Conservation (phyloP, 1,140 invertebrate species). For the Paraescarpia echinospica region DNA sequence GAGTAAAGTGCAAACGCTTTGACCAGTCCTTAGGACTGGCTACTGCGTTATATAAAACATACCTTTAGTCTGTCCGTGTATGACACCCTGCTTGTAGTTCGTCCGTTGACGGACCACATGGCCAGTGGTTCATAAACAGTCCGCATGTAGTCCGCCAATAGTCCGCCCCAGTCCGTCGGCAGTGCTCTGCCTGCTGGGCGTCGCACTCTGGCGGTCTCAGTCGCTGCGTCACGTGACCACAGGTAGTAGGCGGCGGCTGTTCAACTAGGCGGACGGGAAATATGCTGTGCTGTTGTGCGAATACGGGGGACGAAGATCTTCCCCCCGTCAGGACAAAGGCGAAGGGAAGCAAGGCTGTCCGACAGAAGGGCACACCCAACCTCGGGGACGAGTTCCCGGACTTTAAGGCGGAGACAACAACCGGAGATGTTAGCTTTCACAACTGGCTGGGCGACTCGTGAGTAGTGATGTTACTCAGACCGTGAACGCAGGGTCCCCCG, state of each 20-base stretch:
- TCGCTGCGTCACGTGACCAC: background rate
- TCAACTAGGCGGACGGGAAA: background rate
- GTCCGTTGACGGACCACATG: no score
- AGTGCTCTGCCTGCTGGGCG: background rate
- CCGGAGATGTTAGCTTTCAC: slow-evolving; percentile 76
- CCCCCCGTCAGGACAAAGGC: background rate
- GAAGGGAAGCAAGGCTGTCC: background rate
- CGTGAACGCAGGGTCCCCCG: background rate
- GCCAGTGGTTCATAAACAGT: no score
- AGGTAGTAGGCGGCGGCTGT: background rate
- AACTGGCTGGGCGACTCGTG: slow-evolving; percentile 75
- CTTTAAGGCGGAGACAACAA: slow-evolving; percentile 74
- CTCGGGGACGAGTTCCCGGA: slow-evolving; percentile 75
- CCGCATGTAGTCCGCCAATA: no score
- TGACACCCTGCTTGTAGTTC: no score
- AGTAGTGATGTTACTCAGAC: slow-evolving; percentile 37
- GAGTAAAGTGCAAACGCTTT: no score
- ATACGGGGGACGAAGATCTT: background rate
- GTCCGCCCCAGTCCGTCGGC: no score
- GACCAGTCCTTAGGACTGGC: no score
- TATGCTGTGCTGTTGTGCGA: background rate
- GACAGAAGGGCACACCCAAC: slow-evolving; percentile 32
- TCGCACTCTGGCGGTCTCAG: background rate
- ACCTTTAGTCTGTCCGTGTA: no score
- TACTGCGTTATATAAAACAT: no score